Base-by-base conservation (phyloP, 1,140 invertebrate species). In the Dufourea novaeangliae region DNA sequence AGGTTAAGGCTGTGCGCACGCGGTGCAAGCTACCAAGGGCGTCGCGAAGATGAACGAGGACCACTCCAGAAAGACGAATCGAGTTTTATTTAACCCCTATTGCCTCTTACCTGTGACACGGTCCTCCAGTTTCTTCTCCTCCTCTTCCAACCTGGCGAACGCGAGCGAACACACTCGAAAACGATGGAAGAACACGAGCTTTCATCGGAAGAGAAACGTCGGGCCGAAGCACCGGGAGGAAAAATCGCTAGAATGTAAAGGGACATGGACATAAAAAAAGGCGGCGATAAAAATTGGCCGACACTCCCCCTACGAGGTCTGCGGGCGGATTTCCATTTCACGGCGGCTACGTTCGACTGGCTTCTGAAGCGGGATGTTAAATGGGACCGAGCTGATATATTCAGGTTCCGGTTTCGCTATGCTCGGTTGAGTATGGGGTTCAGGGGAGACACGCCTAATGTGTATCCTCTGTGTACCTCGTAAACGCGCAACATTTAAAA, bases 381-480 rank as follows among this genome's bases (percentile, higher is more conserved):
- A 81, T 84, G 72, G 76, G 69, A 73, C 71, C 39, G 78, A 67
- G 70, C 63, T 81, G 82, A 74, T 84, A 81, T 81, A 85, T 85
- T 74, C 78, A 73, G 78, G 84, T 86, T 86, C 85, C 85, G 85
- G 84, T 86, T 86, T 86, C 74, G 71, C 66, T n/a, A 85, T 86
- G 85, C 85, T 86, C 69, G 78, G 84, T 85, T 86, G 85, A 71
- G 11, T 83, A 75, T 78, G 62, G 78, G 78, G 75, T 84, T 83
- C 83, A 86, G 78, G 64, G 73, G 72, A 78, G 80, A 80, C 85
- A 85, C 84, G 80, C 80, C 84, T 84, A 86, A 86, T 83, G 84
- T 83, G 79, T 78, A 75, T 84, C 74, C 83, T 71, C 79, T 63
- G n/a, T 69, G 46, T 50, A n/a, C 57, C 39, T 61, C 57, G 67